Evolutionary conservation across 2,113 vertebrate genomes (phyloP).

Genomic region (Cathartes aura): DNA sequence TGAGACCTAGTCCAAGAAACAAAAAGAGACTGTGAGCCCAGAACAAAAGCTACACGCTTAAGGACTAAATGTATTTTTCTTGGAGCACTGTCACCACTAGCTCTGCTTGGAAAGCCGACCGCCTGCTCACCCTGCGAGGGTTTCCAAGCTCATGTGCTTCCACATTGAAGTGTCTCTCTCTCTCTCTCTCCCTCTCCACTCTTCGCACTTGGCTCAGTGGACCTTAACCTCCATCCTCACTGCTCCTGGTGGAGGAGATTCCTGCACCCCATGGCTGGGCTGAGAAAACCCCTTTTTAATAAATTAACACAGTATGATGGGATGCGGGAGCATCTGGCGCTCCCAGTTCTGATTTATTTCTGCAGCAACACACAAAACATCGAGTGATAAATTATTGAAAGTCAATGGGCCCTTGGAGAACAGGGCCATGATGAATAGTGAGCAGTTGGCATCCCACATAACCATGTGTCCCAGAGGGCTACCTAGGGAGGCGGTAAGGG

Average conservation of each 20-base stretch:
- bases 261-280: slow-evolving; percentile 22
- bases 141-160: slow-evolving; percentile 40
- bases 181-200: not conserved
- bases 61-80: slow-evolving; percentile 66
- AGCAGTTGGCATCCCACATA: slow-evolving; percentile 61
- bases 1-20: slow-evolving; percentile 60
- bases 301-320: slow-evolving; percentile 57
- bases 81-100: slow-evolving; percentile 3
- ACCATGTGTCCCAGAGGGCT: slow-evolving; percentile 8
- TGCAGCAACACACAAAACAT: slow-evolving; percentile 50
- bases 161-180: not conserved
- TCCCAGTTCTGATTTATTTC: slow-evolving; percentile 69
- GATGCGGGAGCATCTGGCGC: slow-evolving; percentile 52
- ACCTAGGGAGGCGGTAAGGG: slow-evolving; percentile 12
- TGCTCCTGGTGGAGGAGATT: slow-evolving; percentile 30
- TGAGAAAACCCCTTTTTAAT: slow-evolving; percentile 44
- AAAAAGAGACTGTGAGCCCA: slow-evolving; percentile 29
- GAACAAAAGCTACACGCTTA: slow-evolving; percentile 45
- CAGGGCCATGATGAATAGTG: slow-evolving; percentile 32
- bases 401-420: slow-evolving; percentile 44
- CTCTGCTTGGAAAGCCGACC: slow-evolving; percentile 43
- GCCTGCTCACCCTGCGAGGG: not conserved
- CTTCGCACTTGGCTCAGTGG: slow-evolving; percentile 1
- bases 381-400: slow-evolving; percentile 66
- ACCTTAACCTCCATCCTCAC: slow-evolving; percentile 10